These are phyloP conservation scores for Holocentrus rufus DNA, from an alignment of 2,797 vertebrate species.

Conservation along the genomic window DNA sequence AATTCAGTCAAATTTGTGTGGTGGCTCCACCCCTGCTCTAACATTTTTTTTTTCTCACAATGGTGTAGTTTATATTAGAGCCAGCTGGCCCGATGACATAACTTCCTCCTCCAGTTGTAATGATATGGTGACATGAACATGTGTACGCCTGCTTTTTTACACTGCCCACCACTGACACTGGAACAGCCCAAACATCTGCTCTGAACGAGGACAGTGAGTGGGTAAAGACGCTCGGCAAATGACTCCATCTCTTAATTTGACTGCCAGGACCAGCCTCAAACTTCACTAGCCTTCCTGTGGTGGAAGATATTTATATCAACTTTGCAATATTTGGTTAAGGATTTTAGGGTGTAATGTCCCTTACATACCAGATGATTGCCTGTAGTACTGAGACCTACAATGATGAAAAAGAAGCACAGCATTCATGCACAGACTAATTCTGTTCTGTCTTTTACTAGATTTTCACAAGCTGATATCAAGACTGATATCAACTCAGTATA, in stretches of 20 bases:
- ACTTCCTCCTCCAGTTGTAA: slow-evolving; percentile 75
- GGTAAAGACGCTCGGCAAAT: slow-evolving; percentile 12
- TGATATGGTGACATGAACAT: slow-evolving; percentile 74
- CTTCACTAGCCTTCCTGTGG: slow-evolving; percentile 41
- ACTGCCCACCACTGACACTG: slow-evolving; percentile 63
- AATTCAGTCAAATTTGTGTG: slow-evolving; percentile 46
- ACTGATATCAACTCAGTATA: too few relatives aligned
- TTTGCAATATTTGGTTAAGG: not conserved
- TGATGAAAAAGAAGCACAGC: too few relatives aligned
- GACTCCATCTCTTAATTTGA: slow-evolving; percentile 35
- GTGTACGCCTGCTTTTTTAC: slow-evolving; percentile 71
- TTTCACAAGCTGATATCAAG: too few relatives aligned
- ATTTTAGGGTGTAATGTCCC: too few relatives aligned
- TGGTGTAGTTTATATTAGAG: slow-evolving; percentile 60
- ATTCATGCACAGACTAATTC: too few relatives aligned
- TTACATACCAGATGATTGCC: too few relatives aligned
- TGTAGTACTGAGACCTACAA: too few relatives aligned
- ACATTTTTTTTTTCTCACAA: slow-evolving; percentile 71
- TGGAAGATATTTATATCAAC: slow-evolving; percentile 38
- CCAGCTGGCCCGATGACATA: slow-evolving; percentile 80
- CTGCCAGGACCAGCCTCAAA: slow-evolving; percentile 24
- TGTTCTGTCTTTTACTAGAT: too few relatives aligned
- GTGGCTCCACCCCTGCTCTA: slow-evolving; percentile 64
- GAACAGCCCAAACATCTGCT: slow-evolving; percentile 71
- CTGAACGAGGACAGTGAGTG: slow-evolving; percentile 51